A percentile compares a stretch with the other conserved stretches of the same genome.
These are phyloP conservation scores for Vicugna pacos DNA, from an alignment of 2,113 vertebrate species.

Conservation along the genomic window DNA sequence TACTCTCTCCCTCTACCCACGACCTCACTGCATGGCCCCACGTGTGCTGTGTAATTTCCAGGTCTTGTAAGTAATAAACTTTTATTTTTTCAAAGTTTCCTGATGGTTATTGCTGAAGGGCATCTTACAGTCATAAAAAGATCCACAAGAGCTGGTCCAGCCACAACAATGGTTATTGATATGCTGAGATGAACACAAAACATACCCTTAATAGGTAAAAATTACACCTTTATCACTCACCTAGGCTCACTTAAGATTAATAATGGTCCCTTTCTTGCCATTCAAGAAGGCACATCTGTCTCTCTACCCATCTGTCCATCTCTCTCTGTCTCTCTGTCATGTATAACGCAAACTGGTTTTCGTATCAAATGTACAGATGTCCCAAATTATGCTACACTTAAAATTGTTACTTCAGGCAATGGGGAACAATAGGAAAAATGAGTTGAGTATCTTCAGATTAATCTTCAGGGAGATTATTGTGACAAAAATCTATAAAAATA, in stretches of 20 bases:
- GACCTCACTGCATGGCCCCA: not conserved
- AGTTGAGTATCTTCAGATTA: not conserved
- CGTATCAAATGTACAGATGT: not conserved
- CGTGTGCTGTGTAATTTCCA: not conserved
- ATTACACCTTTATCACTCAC: not conserved
- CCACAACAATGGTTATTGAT: not conserved
- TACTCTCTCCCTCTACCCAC: not conserved
- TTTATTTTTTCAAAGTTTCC: not conserved
- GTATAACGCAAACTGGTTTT: not conserved
- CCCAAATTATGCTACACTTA: not conserved
- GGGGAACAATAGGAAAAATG: not conserved
- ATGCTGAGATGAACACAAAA: not conserved
- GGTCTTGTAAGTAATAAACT: not conserved
- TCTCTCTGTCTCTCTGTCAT: not conserved
- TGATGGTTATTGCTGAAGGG: not conserved
- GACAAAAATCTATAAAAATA: not conserved
- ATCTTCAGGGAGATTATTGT: not conserved
- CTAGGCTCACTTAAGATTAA: not conserved
- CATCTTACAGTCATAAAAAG: not conserved
- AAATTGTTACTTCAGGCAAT: not conserved
- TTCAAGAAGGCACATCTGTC: not conserved
- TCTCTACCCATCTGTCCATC: not conserved
- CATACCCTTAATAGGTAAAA: too few species aligned
- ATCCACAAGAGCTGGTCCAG: not conserved
- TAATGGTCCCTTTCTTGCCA: not conserved